Conservation (phyloP, 2,888 invertebrate genomes). For the Furcula furcula region DNA sequence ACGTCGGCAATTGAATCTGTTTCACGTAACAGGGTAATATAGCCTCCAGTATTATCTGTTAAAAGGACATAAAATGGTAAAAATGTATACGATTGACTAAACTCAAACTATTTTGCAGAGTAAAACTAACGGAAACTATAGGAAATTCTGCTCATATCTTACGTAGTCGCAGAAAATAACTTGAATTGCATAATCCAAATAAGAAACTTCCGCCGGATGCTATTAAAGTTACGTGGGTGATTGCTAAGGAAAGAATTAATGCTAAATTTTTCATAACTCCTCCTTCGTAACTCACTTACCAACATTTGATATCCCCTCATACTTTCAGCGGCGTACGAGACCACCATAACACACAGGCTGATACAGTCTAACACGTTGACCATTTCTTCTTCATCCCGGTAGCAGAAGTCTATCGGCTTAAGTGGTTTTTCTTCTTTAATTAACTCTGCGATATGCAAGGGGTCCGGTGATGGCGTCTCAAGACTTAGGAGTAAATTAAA, state of each 20-base stretch:
- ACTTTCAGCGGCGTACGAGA: constrained; percentile 98
- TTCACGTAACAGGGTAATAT: constrained; percentile 97
- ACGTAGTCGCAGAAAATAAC: too few species aligned
- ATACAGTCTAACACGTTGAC: constrained; percentile 98
- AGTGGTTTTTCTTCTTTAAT: constrained; percentile 95
- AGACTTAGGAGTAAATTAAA: constrained; percentile 95
- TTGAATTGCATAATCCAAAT: too few species aligned
- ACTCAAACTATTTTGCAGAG: too few species aligned
- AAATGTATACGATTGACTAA: too few species aligned
- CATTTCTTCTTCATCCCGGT: constrained; percentile 98
- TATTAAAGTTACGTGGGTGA: too few species aligned
- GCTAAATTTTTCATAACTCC: too few species aligned
- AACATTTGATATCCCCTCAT: constrained; percentile 95
- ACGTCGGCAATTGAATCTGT: constrained; percentile 94
- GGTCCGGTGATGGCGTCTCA: constrained; percentile 97
- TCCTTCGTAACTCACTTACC: constrained; percentile 82
- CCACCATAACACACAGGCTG: constrained; percentile 99
- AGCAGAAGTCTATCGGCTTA: constrained; percentile 98
- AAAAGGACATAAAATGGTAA: constrained; percentile 7
- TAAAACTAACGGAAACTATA: too few species aligned
- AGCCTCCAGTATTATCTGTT: constrained; percentile 96
- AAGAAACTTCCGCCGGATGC: too few species aligned
- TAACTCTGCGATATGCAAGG: constrained; percentile 94
- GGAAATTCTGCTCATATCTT: too few species aligned
- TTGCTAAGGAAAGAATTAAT: too few species aligned